phyloP scores from a whole-genome alignment of 2,888 invertebrate genomes.

The Fragum sueziense region DNA sequence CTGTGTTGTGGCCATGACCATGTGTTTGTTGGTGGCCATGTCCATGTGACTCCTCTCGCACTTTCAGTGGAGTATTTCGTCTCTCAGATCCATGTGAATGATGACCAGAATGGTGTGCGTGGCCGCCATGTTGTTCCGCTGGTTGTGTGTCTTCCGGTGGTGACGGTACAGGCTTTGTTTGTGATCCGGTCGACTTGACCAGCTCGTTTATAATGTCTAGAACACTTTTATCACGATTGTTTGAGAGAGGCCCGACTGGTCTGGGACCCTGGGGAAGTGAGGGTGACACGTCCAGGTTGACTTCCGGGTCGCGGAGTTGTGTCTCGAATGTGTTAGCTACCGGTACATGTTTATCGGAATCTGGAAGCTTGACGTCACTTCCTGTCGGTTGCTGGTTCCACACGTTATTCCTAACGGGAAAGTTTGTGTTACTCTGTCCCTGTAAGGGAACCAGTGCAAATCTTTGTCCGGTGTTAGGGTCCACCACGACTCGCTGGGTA shows the following conservation, averaged over 20 bases:
- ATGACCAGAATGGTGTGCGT: too few relatives aligned
- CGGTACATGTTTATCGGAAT: not conserved
- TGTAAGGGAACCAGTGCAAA: not conserved
- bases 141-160: too few relatives aligned
- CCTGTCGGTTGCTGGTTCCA: not conserved
- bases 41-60: not conserved
- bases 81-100: too few relatives aligned
- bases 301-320: not conserved
- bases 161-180: not conserved
- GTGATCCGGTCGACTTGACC: not conserved
- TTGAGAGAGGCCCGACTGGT: conserved; percentile 1
- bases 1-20: too few relatives aligned
- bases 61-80: too few relatives aligned
- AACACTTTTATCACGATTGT: not conserved
- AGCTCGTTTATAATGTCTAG: not conserved
- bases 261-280: not conserved
- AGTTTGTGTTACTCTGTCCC: not conserved
- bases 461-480: not conserved
- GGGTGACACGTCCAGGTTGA: not conserved
- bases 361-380: not conserved
- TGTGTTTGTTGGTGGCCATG: not conserved
- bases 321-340: not conserved
- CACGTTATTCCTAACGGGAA: not conserved
- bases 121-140: too few relatives aligned
- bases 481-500: not conserved